Evolutionary conservation across 2,888 invertebrate genomes (phyloP).

Genomic region (Cephus pulcher): DNA sequence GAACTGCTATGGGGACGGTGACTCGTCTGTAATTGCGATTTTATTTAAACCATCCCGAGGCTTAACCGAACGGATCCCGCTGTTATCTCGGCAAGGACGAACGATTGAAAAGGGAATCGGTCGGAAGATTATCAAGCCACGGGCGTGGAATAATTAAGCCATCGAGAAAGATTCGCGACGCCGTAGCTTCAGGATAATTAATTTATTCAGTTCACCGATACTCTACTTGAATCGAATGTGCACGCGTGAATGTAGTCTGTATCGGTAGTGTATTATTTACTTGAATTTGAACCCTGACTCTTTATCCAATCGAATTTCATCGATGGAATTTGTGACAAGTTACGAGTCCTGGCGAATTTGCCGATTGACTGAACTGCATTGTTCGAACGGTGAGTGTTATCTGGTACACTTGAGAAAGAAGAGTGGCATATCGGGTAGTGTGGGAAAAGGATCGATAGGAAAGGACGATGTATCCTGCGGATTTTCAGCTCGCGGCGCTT

Average conservation of each 20-base stretch:
- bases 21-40: not conserved
- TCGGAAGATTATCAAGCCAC: not conserved
- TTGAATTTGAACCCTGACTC: too few relatives aligned
- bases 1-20: not conserved
- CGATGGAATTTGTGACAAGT: not conserved
- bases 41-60: not conserved
- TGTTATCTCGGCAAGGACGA: not conserved
- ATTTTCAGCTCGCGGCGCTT: not conserved
- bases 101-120: not conserved
- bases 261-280: too few relatives aligned
- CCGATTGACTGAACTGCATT: not conserved
- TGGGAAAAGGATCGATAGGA: not conserved
- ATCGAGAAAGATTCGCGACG: not conserved
- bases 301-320: not conserved
- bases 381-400: not conserved
- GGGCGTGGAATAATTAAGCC: constrained; percentile 2
- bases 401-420: not conserved
- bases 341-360: not conserved
- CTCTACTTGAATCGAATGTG: not conserved
- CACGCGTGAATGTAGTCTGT: not conserved
- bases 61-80: not conserved
- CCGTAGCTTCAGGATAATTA: not conserved
- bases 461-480: not conserved
- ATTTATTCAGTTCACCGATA: not conserved
- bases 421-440: not conserved